A percentile compares a stretch with the other conserved stretches of the same genome.
phyloP scores from a whole-genome alignment of 2,888 invertebrate species.

The Auanema freiburgensis region DNA sequence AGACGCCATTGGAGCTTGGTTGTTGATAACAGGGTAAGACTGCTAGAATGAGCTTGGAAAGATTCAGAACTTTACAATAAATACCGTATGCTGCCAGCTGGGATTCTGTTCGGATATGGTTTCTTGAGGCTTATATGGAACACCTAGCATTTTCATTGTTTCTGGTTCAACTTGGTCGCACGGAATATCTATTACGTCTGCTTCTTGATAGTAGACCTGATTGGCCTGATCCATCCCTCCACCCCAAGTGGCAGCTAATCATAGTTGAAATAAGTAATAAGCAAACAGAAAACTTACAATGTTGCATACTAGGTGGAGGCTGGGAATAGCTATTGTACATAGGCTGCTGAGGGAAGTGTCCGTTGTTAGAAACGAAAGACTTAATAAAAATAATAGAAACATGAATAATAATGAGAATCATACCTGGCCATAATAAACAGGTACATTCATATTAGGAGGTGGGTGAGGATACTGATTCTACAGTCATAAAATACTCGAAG shows the following conservation, averaged over 20 bases:
- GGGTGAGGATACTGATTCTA: too few species aligned
- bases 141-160: neutral
- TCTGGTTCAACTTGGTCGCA: neutral
- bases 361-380: neutral
- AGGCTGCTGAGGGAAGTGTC: neutral
- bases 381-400: neutral
- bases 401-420: too few species aligned
- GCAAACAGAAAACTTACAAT: neutral
- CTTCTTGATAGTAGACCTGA: neutral
- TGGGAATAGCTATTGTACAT: neutral
- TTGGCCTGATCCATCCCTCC: constrained; percentile 7
- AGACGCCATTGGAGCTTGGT: too few species aligned
- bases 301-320: constrained; percentile 1
- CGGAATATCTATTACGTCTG: neutral
- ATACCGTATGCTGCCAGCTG: too few species aligned
- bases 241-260: constrained; percentile 8
- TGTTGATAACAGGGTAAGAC: too few species aligned
- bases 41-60: too few species aligned
- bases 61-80: too few species aligned
- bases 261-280: neutral
- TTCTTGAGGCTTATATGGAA: too few species aligned
- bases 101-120: too few species aligned
- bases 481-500: too few species aligned
- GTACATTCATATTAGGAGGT: too few species aligned
- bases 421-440: too few species aligned